Evolutionary conservation across 2,888 invertebrate genomes (phyloP).

Genomic region (Adelognathus sp.): DNA sequence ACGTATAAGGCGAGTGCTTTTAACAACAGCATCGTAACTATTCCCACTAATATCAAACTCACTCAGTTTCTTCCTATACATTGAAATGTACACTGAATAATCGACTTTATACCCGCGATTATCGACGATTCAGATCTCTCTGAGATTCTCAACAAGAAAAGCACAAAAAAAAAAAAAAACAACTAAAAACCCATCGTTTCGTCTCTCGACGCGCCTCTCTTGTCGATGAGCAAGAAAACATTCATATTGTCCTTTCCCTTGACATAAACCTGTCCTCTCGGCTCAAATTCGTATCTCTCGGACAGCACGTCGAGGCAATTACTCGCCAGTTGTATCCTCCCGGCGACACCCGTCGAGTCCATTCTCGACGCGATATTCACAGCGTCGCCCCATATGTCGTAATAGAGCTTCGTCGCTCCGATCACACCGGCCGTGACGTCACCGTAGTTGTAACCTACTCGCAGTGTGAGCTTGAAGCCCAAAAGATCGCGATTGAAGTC

Average conservation of each 20-base stretch:
- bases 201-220: conserved; percentile 75
- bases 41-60: conserved; percentile 34
- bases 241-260: conserved; percentile 99
- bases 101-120: not conserved
- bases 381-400: conserved; percentile 99
- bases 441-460: conserved; percentile 95
- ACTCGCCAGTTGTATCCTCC: conserved; percentile 92
- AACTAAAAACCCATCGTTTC: not conserved
- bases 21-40: conserved; percentile 38
- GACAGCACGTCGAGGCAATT: conserved; percentile 88
- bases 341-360: conserved; percentile 97
- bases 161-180: not conserved
- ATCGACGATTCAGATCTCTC: conserved; percentile 23
- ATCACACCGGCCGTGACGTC: conserved; percentile 98
- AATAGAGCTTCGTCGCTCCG: conserved; percentile 97
- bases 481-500: conserved; percentile 95
- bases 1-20: conserved; percentile 68
- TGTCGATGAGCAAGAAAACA: conserved; percentile 88
- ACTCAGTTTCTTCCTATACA: conserved; percentile 40
- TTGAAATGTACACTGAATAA: conserved; percentile 44
- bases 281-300: conserved; percentile 92
- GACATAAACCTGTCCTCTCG: conserved; percentile 96
- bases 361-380: conserved; percentile 98
- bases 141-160: conserved; percentile 22
- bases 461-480: conserved; percentile 92